Percentiles rank a stretch among this genome's conserved stretches.
Evolutionary conservation across 2,888 invertebrate genomes (phyloP).

Genomic region (Drosophila melanosoma): DNA sequence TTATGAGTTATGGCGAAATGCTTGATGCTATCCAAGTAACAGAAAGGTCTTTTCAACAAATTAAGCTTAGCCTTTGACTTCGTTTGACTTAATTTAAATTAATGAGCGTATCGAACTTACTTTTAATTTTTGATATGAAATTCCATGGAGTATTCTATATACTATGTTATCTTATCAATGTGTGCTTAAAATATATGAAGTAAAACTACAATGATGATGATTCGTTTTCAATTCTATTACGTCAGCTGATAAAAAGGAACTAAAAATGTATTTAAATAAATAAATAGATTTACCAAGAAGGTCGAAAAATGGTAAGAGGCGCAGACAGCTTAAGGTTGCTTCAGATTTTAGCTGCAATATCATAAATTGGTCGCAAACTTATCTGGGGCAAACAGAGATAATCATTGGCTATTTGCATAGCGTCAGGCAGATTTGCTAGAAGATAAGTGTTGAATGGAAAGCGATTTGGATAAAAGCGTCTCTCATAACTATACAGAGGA

Average conservation of each 20-base stretch:
- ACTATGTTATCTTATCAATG: background rate
- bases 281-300: constrained; percentile 31
- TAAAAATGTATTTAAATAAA: constrained; percentile 14
- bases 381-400: constrained; percentile 53
- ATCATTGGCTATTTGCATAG: constrained; percentile 58
- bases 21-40: constrained; percentile 7
- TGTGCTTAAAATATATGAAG: background rate
- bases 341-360: constrained; percentile 69
- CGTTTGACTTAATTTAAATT: no score
- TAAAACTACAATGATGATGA: constrained; percentile 1
- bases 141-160: no score
- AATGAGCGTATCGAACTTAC: background rate
- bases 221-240: constrained; percentile 20
- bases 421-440: constrained; percentile 58
- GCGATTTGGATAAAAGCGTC: constrained; percentile 79
- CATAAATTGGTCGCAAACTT: constrained; percentile 75
- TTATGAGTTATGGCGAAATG: constrained; percentile 15
- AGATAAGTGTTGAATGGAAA: constrained; percentile 47
- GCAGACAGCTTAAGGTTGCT: constrained; percentile 28
- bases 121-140: background rate
- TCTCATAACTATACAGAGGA: constrained; percentile 35
- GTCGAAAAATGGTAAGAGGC: constrained; percentile 23
- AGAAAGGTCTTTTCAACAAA: constrained; percentile 7
- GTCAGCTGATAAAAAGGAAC: constrained; percentile 24
- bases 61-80: constrained; percentile 6